These are phyloP conservation scores for Mormyrops boulengeri DNA, from an alignment of 2,797 vertebrate genomes.

Conservation along the genomic window DNA sequence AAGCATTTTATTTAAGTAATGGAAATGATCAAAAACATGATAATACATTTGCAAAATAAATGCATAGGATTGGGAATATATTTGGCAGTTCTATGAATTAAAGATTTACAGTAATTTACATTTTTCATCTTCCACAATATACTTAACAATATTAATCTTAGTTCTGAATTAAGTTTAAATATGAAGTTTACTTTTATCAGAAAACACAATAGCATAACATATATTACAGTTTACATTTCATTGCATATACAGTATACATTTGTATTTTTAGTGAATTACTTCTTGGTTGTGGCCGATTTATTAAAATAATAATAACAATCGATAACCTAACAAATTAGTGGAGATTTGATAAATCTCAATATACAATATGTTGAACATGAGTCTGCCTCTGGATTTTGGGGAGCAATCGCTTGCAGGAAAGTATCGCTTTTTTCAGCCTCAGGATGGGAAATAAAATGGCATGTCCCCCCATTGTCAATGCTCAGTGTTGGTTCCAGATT, in stretches of 20 bases:
- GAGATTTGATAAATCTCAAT: background rate
- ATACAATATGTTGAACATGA: background rate
- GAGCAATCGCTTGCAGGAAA: background rate
- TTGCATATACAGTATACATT: background rate
- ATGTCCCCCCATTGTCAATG: conserved; percentile 31
- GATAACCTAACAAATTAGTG: background rate
- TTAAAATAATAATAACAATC: background rate
- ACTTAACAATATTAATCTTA: background rate
- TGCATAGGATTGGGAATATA: conserved; percentile 53
- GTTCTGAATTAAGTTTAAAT: background rate
- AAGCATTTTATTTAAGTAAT: conserved; percentile 66
- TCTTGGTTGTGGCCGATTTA: background rate
- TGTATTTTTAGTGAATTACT: background rate
- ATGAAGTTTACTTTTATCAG: background rate
- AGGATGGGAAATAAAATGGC: background rate
- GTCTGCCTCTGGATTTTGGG: background rate
- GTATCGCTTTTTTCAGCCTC: background rate
- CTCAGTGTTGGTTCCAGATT: conserved; percentile 40
- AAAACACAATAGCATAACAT: background rate
- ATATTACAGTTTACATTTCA: background rate
- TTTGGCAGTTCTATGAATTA: conserved; percentile 34
- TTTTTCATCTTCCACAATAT: background rate
- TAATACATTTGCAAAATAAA: conserved; percentile 65
- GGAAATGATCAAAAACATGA: conserved; percentile 74
- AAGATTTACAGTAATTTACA: background rate